A percentile compares a stretch with the other conserved stretches of the same genome.
phyloP scores from a whole-genome alignment of 2,113 vertebrate species.

The Nerophis ophidion region DNA sequence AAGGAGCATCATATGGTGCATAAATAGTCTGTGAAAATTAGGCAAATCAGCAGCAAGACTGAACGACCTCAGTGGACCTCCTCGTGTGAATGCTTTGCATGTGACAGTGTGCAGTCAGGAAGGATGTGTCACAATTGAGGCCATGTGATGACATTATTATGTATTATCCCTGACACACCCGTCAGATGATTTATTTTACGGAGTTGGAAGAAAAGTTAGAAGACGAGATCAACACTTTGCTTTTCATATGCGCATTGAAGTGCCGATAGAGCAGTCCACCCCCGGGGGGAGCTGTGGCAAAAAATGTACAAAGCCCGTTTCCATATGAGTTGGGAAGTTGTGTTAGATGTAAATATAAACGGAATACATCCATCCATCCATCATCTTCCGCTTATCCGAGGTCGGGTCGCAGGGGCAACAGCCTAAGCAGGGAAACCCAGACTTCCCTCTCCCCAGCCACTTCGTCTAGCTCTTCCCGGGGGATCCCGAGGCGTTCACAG shows the following conservation, averaged over 20 bases:
- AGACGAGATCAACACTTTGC: not conserved
- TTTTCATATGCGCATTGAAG: not conserved
- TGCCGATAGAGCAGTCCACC: no score
- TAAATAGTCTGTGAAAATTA: constrained; percentile 18
- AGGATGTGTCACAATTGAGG: constrained; percentile 19
- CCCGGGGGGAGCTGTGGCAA: no score
- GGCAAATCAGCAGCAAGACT: constrained; percentile 22
- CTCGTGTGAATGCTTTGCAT: constrained; percentile 24
- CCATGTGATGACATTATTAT: not conserved
- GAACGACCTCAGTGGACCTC: constrained; percentile 17
- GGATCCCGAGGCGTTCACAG: no score
- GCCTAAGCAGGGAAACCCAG: no score
- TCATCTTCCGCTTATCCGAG: no score
- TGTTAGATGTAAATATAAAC: no score
- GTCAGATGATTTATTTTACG: not conserved
- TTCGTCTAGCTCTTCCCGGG: no score
- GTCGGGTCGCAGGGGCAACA: no score
- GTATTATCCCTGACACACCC: not conserved
- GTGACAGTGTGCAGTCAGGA: constrained; percentile 23
- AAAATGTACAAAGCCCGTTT: no score
- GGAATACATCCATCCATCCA: no score
- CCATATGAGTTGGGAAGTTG: no score
- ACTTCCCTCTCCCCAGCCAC: no score
- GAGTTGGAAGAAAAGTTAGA: not conserved
- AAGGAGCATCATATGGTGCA: not conserved